Conservation (phyloP, 92 coral and sea anemone genomes). For the Palythoa heliodiscus region DNA sequence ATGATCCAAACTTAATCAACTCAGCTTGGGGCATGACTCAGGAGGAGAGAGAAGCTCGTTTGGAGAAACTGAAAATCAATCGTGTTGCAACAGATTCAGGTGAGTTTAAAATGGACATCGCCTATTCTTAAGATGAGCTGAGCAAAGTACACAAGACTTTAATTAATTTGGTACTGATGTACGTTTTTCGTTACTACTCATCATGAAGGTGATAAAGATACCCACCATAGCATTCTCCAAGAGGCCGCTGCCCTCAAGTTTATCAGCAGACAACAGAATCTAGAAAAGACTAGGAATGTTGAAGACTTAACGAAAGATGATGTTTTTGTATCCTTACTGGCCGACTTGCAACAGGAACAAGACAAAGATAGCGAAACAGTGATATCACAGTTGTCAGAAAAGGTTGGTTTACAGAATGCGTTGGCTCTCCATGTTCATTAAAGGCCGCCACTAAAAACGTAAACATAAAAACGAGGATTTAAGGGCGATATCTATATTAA, state of each 20-base stretch:
- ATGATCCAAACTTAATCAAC: conserved; percentile 61
- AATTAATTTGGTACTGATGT: neutral
- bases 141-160: too few species aligned
- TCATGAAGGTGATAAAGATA: conserved; percentile 69
- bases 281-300: conserved; percentile 60
- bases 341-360: conserved; percentile 97
- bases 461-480: too few species aligned
- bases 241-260: conserved; percentile 92
- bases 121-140: too few species aligned
- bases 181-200: neutral
- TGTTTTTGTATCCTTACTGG: conserved; percentile 84
- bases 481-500: too few species aligned
- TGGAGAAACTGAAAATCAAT: conserved; percentile 69
- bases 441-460: neutral
- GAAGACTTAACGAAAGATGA: conserved; percentile 70
- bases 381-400: conserved; percentile 78
- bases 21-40: conserved; percentile 84
- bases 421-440: neutral
- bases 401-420: conserved; percentile 48
- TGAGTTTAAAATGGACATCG: conserved; percentile 13
- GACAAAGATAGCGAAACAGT: conserved; percentile 91
- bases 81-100: conserved; percentile 67
- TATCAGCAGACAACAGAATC: conserved; percentile 73
- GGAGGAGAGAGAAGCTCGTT: conserved; percentile 83
- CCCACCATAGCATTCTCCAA: conserved; percentile 60